Conservation (phyloP, 2,113 vertebrate species). For the Nothocercus nigrocapillus region DNA sequence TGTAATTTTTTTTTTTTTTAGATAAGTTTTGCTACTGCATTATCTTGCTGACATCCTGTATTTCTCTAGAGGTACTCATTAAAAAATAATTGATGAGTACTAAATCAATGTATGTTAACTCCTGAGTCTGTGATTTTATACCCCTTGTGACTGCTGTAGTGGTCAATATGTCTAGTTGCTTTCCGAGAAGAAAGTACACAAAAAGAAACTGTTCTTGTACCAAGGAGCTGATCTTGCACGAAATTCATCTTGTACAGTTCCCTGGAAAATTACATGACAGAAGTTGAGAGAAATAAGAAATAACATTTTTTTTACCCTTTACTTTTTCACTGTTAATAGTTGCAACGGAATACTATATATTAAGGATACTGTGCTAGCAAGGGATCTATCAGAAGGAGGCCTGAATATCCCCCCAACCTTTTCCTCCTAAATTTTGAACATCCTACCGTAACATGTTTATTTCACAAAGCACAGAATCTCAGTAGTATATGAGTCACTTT, state of each 20-base stretch:
- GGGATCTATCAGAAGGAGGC: background rate
- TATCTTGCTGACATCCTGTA: constrained; percentile 18
- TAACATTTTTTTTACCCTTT: background rate
- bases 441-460: background rate
- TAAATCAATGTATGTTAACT: constrained; percentile 16
- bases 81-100: constrained; percentile 24
- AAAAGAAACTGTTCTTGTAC: background rate
- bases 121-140: background rate
- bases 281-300: background rate
- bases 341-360: background rate
- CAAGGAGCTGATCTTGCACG: background rate
- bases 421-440: background rate
- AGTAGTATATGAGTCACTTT: background rate
- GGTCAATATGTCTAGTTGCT: background rate
- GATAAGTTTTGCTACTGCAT: background rate
- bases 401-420: background rate
- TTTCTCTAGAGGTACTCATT: background rate
- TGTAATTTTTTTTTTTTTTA: background rate
- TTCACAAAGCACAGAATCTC: background rate
- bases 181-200: background rate
- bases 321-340: background rate
- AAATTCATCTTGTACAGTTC: background rate
- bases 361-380: background rate
- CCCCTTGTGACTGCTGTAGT: background rate
- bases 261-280: background rate